phyloP scores from a whole-genome alignment of 1,140 invertebrate genomes.

The Drosophila novamexicana region DNA sequence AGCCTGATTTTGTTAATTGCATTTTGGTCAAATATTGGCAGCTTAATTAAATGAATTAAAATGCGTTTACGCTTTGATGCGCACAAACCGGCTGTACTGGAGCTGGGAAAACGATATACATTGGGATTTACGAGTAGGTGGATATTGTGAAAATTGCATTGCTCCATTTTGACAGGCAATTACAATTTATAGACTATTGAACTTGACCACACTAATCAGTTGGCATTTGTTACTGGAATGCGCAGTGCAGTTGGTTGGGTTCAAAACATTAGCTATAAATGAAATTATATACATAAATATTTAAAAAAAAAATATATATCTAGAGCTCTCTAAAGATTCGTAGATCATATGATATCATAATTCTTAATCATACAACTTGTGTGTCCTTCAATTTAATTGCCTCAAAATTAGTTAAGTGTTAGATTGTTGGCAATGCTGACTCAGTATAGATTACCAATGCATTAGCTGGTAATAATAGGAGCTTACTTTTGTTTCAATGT shows the following conservation, averaged over 20 bases:
- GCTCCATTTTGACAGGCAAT: constrained; percentile 68
- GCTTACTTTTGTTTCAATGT: too few relatives aligned
- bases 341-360: too few relatives aligned
- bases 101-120: neutral
- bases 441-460: too few relatives aligned
- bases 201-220: constrained; percentile 51
- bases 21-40: constrained; percentile 84
- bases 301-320: neutral
- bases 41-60: constrained; percentile 84
- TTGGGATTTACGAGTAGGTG: neutral
- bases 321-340: too few relatives aligned
- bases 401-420: too few relatives aligned
- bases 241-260: constrained; percentile 15
- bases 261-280: neutral
- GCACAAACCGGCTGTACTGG: neutral
- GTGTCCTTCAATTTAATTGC: too few relatives aligned
- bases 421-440: too few relatives aligned
- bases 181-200: constrained; percentile 62
- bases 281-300: neutral
- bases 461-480: too few relatives aligned
- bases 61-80: constrained; percentile 55
- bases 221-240: constrained; percentile 50
- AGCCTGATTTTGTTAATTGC: constrained; percentile 78
- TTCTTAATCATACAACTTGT: too few relatives aligned
- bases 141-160: constrained; percentile 14